Percentiles rank a stretch among this genome's conserved stretches.
Evolutionary conservation across 2,888 invertebrate species (phyloP).

Genomic region (Lapara coniferarum): DNA sequence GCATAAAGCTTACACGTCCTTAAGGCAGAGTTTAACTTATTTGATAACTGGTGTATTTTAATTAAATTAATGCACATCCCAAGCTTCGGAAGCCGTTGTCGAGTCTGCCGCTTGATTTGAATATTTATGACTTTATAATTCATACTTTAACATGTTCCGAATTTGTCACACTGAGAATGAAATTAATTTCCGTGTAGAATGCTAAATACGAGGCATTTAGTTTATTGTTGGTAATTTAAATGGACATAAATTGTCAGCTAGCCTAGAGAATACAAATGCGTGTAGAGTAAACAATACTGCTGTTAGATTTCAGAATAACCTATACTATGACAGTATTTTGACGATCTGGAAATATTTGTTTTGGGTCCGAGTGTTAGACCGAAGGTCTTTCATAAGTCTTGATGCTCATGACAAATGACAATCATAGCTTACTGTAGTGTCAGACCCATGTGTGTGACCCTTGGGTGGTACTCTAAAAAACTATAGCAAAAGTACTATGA

Average conservation of each 20-base stretch:
- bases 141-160: constrained; percentile 21
- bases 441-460: too few relatives aligned
- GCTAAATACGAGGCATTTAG: not conserved
- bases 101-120: constrained; percentile 28
- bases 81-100: not conserved
- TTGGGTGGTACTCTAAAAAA: too few relatives aligned
- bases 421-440: too few relatives aligned
- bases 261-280: not conserved
- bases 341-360: too few relatives aligned
- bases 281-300: too few relatives aligned
- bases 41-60: constrained; percentile 17
- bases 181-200: not conserved
- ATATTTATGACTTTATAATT: constrained; percentile 39
- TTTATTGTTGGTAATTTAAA: not conserved
- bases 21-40: not conserved
- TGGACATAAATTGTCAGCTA: not conserved
- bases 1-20: too few relatives aligned
- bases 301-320: too few relatives aligned
- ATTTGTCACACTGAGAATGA: not conserved
- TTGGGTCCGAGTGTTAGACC: too few relatives aligned
- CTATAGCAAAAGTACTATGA: too few relatives aligned
- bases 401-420: too few relatives aligned
- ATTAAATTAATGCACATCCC: constrained; percentile 2
- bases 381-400: too few relatives aligned
- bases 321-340: too few relatives aligned